Evolutionary conservation across 2,888 invertebrate genomes (phyloP), one percentile per base, ranked within the genome.

Genomic region (Eupsilia transversa): DNA sequence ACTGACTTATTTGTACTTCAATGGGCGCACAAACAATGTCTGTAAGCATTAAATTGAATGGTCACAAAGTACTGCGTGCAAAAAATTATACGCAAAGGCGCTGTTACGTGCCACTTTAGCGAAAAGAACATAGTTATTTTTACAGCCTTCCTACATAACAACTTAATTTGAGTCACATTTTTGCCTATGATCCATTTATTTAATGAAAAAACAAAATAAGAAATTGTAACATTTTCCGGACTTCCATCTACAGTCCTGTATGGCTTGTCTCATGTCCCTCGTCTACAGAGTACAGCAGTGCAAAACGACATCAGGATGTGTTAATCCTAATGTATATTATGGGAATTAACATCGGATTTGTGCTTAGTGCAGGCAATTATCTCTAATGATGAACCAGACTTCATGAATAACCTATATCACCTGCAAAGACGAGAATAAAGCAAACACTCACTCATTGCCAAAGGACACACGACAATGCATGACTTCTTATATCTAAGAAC

Each of bases 11-110:
- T 59, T 70, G 84, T 70, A 49, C 57, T 41, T 65, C n/a, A 80
- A 57, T 69, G 60, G 49, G 14, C 49, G 27, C 33, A 60, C 54
- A 74, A 83, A 80, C 68, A 80, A 80, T 80, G 65, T 74, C 60
- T 54, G 67, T 52, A 63, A 57, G 65, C 54, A 54, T 72, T 57
- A 72, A 68, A 69, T 57, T 83, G 41, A 63, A 69, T 61, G 67
- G n/a, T 46, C 83, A 54, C 77, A 49, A 77, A 66, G 43, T 59
- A 49, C 72, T 64, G 79, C 56, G 38, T 64, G 63, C 63, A 59
- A 56, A 38, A 83, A 68, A 33, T 23, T 54, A 67, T 61, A 56
- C 56, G 27, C n/a, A 77, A 81, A 75, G 1, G 23, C 43, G 14
- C 43, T 75, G 75, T 80, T 64, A 74, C n/a, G 35, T 80, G 74